Evolutionary conservation across 2,113 vertebrate genomes (phyloP), one percentile per base, ranked within the genome.

Genomic region (Alouatta palliata): DNA sequence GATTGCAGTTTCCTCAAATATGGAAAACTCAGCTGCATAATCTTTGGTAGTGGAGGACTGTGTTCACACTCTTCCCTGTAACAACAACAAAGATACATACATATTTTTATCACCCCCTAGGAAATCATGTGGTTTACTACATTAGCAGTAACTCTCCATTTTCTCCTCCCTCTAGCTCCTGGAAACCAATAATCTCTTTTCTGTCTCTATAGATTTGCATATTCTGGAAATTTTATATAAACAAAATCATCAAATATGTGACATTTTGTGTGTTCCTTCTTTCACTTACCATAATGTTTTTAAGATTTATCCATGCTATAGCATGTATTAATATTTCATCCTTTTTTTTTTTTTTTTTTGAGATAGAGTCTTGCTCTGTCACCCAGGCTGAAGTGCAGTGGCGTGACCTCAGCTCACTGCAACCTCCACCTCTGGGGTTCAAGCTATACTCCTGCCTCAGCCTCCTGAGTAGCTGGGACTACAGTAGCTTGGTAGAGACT

Each of bases 171-270:
- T 32, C 11, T 12, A 85, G 49, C 30, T 19, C 70, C 93, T 84
- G 30, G 43, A 87, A 64, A 79, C 47, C 10, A 79, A 83, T 54
- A 23, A 76, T 81, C 19, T 87, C 68, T 16, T 84, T 66, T 56
- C 40, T 87, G 20, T 88, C 12, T 80, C 9, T 43, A 37, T 23
- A 66, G 71, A 84, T 79, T 71, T 77, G 3, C 16, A 88, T 73
- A 91, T 87, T 66, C 70, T 88, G 54, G 61, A 79, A 94, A 80
- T 87, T 91, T 94, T 32, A 49, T 66, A 30, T 73, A 43, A 35
- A 84, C 70, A 20, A 11, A 93, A 83, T 64, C 8, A 19, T 45
- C 12, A 11, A 21, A 27, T 76, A 64, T 23, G 13, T 88, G 45
- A 23, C n/a, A 49, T 71, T 91, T 84, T 54, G 1, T 37, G 9